Evolutionary conservation across 2,113 vertebrate genomes (phyloP).

Genomic region (Neofelis nebulosa): DNA sequence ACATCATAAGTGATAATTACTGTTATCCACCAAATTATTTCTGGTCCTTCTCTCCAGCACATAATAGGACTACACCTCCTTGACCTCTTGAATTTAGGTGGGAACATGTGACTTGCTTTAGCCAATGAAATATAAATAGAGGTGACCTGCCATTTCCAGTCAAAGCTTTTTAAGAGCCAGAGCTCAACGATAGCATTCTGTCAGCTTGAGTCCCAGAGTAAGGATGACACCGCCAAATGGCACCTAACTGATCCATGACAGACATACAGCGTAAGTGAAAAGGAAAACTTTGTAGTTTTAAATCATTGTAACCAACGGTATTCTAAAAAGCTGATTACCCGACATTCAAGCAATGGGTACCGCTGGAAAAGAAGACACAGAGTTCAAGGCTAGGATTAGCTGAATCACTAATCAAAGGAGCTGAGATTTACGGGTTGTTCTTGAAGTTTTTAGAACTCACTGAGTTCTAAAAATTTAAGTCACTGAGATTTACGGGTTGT

Average conservation of each 20-base stretch:
- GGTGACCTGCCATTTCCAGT: background rate
- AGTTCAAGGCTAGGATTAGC: conserved; percentile 20
- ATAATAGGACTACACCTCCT: background rate
- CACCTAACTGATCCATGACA: background rate
- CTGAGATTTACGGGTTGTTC: background rate
- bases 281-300: background rate
- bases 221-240: background rate
- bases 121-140: background rate
- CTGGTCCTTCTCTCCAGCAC: background rate
- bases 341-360: conserved; percentile 54
- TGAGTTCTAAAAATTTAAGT: no score
- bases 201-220: background rate
- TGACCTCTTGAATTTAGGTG: background rate
- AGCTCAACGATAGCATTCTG: background rate
- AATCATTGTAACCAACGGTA: background rate
- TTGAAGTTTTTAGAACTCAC: no score
- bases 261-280: background rate
- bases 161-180: conserved; percentile 18
- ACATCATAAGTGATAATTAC: background rate
- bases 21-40: background rate
- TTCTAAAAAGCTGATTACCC: conserved; percentile 33
- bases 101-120: conserved; percentile 11
- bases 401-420: conserved; percentile 52
- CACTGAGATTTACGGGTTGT: background rate
- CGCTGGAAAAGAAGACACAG: background rate